Evolutionary conservation across 2,888 invertebrate species (phyloP).

Genomic region (Rhagonycha fulva): DNA sequence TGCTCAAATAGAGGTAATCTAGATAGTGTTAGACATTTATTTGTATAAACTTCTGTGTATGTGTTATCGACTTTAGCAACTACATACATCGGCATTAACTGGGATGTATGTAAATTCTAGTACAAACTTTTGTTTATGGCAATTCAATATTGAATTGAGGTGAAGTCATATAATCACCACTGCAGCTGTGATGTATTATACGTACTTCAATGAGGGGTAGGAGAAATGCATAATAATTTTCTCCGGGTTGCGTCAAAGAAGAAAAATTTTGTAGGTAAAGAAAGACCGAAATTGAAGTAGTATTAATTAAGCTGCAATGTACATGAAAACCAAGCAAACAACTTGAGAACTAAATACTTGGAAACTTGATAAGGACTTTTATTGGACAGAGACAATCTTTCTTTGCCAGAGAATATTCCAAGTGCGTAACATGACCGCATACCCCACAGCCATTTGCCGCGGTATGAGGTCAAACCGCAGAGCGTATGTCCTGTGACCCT

Average conservation of each 20-base stretch:
- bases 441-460: conserved; percentile 29
- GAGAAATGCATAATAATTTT: not conserved
- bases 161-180: not conserved
- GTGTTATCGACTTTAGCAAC: not conserved
- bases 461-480: conserved; percentile 26
- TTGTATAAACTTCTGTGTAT: not conserved
- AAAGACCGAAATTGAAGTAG: too few species aligned
- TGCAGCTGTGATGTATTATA: not conserved
- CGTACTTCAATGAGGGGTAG: too few species aligned
- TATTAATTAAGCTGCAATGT: too few species aligned
- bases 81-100: not conserved
- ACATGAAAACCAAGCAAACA: too few species aligned
- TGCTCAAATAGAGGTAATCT: not conserved
- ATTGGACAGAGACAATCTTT: conserved; percentile 20
- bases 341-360: not conserved
- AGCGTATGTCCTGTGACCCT: conserved; percentile 29
- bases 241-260: not conserved
- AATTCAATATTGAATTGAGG: not conserved
- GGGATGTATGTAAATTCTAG: not conserved
- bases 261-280: not conserved
- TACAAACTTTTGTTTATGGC: not conserved
- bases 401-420: conserved; percentile 24
- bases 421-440: conserved; percentile 28
- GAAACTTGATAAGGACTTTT: conserved; percentile 2
- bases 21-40: not conserved